A percentile compares a stretch with the other conserved stretches of the same genome.
phyloP scores from a whole-genome alignment of 1,140 invertebrate genomes.

The Tyrophagus putrescentiae region DNA sequence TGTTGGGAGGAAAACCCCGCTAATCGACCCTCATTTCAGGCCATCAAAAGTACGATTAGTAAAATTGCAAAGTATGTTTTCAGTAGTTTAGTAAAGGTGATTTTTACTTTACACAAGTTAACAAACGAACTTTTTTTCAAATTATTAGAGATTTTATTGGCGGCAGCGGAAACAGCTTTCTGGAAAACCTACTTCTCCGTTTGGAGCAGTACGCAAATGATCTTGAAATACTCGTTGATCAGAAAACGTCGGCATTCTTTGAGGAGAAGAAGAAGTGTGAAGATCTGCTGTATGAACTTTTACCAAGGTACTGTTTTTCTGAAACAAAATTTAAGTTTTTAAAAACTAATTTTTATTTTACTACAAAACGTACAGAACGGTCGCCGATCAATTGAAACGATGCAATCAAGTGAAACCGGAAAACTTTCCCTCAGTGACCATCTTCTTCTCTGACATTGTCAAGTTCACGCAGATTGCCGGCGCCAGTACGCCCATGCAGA shows the following conservation, averaged over 20 bases:
- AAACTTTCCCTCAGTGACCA: conserved; percentile 72
- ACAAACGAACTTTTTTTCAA: too few relatives aligned
- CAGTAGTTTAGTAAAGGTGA: background rate
- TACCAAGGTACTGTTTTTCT: conserved; percentile 39
- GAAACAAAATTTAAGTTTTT: too few relatives aligned
- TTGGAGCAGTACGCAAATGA: conserved; percentile 80
- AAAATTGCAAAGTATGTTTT: conserved; percentile 9
- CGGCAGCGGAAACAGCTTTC: conserved; percentile 22
- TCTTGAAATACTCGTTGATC: conserved; percentile 62
- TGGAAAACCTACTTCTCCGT: conserved; percentile 57
- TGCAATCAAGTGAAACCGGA: conserved; percentile 73
- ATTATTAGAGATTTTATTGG: conserved; percentile 2
- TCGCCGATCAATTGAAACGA: conserved; percentile 72
- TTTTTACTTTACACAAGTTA: background rate
- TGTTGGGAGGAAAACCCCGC: conserved; percentile 21
- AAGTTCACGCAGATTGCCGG: conserved; percentile 68
- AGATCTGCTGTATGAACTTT: conserved; percentile 64
- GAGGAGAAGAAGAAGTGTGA: conserved; percentile 65
- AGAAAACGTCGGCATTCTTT: conserved; percentile 65
- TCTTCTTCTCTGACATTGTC: conserved; percentile 80
- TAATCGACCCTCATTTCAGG: conserved; percentile 13
- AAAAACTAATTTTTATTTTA: background rate
- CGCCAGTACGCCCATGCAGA: conserved; percentile 65
- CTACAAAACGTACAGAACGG: conserved; percentile 34
- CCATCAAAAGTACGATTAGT: conserved; percentile 18